phyloP scores from a whole-genome alignment of 2,113 vertebrate genomes.

The Macroglossus sobrinus region DNA sequence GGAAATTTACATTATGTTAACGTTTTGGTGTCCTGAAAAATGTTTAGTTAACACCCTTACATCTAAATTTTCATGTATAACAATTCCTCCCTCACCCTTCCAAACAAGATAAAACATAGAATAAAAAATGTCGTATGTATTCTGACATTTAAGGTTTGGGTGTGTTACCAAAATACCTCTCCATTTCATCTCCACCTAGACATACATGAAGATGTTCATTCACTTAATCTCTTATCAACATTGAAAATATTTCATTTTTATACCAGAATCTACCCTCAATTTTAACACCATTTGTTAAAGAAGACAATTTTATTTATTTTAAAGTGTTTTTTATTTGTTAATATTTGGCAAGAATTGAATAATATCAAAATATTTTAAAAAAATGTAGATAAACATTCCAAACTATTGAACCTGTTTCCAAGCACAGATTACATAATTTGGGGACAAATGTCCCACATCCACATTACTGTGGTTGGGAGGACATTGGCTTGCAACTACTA shows the following conservation, averaged over 20 bases:
- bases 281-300: not conserved
- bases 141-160: not conserved
- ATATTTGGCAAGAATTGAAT: constrained; percentile 21
- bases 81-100: no score
- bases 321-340: not conserved
- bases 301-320: not conserved
- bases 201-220: not conserved
- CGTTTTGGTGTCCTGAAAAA: not conserved
- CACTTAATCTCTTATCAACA: not conserved
- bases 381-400: not conserved
- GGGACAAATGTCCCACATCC: not conserved
- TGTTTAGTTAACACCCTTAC: not conserved
- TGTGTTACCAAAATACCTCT: not conserved
- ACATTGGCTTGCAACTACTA: not conserved
- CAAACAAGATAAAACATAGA: not conserved
- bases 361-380: not conserved
- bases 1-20: not conserved
- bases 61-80: not conserved
- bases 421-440: not conserved
- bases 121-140: not conserved
- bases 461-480: not conserved
- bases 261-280: not conserved
- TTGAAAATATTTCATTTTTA: not conserved
- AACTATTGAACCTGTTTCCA: not conserved
- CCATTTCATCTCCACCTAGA: not conserved